A percentile compares a stretch with the other conserved stretches of the same genome.
Conservation (phyloP, 2,888 invertebrate species). For the Clostera curtula region DNA sequence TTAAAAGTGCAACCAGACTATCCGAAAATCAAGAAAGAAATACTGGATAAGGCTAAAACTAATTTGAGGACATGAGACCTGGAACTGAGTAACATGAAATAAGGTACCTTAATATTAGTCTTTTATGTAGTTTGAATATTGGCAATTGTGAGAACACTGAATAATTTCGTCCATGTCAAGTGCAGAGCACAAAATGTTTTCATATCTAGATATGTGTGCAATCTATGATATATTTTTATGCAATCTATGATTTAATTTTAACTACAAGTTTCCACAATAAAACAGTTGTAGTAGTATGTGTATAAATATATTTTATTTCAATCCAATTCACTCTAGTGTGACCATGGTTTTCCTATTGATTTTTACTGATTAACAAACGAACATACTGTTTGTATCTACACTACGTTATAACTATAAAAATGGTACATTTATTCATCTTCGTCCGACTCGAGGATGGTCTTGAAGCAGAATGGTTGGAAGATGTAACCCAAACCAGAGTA, state of each 20-base stretch:
- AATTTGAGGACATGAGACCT: constrained; percentile 78
- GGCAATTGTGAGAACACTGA: not conserved
- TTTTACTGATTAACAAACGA: constrained; percentile 24
- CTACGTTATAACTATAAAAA: constrained; percentile 22
- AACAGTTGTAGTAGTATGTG: constrained; percentile 39
- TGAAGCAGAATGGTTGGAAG: constrained; percentile 91
- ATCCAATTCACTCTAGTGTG: constrained; percentile 42
- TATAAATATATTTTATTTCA: constrained; percentile 49
- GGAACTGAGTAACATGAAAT: not conserved
- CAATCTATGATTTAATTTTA: not conserved
- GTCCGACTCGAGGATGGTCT: constrained; percentile 78
- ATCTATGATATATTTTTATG: too few relatives aligned
- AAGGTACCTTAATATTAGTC: not conserved
- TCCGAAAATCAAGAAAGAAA: constrained; percentile 93
- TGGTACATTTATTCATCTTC: constrained; percentile 48
- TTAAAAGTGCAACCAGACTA: constrained; percentile 89
- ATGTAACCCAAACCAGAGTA: constrained; percentile 87
- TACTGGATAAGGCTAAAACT: constrained; percentile 90
- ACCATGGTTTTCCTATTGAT: constrained; percentile 38
- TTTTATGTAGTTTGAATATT: not conserved
- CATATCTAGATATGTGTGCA: too few relatives aligned
- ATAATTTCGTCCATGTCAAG: too few relatives aligned
- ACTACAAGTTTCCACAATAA: constrained; percentile 26
- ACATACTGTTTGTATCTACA: constrained; percentile 47
- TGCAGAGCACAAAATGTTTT: too few relatives aligned